Evolutionary conservation across 92 coral and sea anemone genomes (phyloP).

Genomic region (Palythoa grandiflora): DNA sequence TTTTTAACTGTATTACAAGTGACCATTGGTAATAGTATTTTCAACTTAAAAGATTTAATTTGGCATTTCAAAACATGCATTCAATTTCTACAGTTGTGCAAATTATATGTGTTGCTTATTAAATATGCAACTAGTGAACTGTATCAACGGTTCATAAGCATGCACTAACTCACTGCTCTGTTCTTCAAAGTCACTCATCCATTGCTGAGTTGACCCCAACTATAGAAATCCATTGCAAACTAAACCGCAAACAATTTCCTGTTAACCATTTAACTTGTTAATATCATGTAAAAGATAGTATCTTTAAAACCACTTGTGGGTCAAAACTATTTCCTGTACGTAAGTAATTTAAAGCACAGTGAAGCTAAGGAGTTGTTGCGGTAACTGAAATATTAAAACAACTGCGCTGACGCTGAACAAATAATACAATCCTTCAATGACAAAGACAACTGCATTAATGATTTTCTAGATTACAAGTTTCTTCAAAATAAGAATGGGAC

Average conservation of each 20-base stretch:
- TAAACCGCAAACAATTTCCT: constrained; percentile 37
- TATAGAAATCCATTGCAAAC: neutral
- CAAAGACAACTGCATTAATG: neutral
- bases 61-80: neutral
- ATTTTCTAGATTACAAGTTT: neutral
- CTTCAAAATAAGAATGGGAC: neutral
- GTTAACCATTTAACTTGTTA: neutral
- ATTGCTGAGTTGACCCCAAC: neutral
- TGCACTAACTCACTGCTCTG: neutral
- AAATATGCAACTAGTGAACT: neutral
- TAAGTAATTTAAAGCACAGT: neutral
- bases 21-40: neutral
- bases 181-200: constrained; percentile 19
- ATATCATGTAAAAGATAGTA: neutral
- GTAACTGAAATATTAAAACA: neutral
- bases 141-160: neutral
- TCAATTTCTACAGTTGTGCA: neutral
- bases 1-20: neutral
- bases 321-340: constrained; percentile 31
- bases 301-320: constrained; percentile 10
- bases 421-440: neutral
- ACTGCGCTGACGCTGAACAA: neutral
- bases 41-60: neutral
- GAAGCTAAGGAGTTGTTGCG: neutral
- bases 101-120: neutral